Evolutionary conservation across 2,797 vertebrate species (phyloP).

Genomic region (Falco cherrug): DNA sequence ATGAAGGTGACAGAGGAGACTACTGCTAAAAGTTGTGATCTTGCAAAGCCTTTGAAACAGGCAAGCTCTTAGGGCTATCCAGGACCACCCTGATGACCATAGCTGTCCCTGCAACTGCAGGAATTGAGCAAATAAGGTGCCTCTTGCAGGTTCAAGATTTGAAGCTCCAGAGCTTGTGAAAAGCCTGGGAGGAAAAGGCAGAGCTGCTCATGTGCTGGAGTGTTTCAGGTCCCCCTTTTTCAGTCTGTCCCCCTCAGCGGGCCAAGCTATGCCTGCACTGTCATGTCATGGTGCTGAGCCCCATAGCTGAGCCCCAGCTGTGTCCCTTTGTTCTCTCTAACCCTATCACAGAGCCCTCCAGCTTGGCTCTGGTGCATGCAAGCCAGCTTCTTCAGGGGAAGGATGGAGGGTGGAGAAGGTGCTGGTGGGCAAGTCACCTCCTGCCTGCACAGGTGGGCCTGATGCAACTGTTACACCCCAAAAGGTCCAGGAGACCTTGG

Average conservation of each 20-base stretch:
- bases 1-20: not conserved
- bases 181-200: not conserved
- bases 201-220: not conserved
- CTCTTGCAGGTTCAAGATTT: not conserved
- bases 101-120: not conserved
- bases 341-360: not conserved
- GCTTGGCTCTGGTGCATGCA: not conserved
- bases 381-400: not conserved
- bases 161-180: not conserved
- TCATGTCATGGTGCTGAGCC: not conserved
- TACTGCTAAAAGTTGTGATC: not conserved
- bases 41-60: not conserved
- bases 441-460: not conserved
- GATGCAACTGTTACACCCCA: not conserved
- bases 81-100: not conserved
- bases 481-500: not conserved
- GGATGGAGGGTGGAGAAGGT: not conserved
- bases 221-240: not conserved
- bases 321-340: not conserved
- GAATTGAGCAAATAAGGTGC: not conserved
- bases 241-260: not conserved
- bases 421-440: not conserved
- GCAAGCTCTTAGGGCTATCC: not conserved
- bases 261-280: not conserved
- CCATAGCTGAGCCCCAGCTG: not conserved